Percentiles rank a stretch among this genome's conserved stretches.
Evolutionary conservation across 2,113 vertebrate species (phyloP).

Genomic region (Xiphorhynchus elegans): DNA sequence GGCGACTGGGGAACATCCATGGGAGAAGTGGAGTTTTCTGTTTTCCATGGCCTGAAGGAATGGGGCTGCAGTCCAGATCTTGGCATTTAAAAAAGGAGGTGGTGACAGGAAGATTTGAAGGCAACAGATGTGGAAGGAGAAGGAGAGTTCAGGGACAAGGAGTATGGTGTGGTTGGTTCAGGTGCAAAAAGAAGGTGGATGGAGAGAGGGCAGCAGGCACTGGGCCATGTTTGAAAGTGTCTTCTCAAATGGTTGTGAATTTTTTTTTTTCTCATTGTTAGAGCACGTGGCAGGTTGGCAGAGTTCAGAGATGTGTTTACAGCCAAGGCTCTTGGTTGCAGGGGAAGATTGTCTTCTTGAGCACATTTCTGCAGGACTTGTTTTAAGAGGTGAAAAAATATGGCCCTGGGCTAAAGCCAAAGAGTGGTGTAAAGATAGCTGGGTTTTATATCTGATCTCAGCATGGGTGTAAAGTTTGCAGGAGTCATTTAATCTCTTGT

Average conservation of each 20-base stretch:
- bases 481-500: background rate
- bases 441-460: constrained; percentile 6
- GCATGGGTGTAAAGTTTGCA: background rate
- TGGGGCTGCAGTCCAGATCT: background rate
- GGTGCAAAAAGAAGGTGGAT: background rate
- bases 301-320: background rate
- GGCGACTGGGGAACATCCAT: background rate
- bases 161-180: background rate
- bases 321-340: background rate
- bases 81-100: constrained; percentile 32
- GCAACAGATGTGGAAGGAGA: constrained; percentile 51
- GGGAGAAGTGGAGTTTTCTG: background rate
- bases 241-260: background rate
- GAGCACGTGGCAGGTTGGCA: background rate
- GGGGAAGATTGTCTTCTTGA: background rate
- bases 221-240: background rate
- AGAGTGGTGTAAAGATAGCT: background rate
- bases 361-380: background rate
- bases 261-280: background rate
- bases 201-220: background rate
- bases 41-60: background rate
- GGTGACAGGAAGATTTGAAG: constrained; percentile 63
- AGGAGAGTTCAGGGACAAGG: constrained; percentile 56
- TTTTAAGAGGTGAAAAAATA: background rate
- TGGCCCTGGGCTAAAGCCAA: constrained; percentile 21